Conservation (phyloP, 2,113 vertebrate species). For the Podocnemis expansa region DNA sequence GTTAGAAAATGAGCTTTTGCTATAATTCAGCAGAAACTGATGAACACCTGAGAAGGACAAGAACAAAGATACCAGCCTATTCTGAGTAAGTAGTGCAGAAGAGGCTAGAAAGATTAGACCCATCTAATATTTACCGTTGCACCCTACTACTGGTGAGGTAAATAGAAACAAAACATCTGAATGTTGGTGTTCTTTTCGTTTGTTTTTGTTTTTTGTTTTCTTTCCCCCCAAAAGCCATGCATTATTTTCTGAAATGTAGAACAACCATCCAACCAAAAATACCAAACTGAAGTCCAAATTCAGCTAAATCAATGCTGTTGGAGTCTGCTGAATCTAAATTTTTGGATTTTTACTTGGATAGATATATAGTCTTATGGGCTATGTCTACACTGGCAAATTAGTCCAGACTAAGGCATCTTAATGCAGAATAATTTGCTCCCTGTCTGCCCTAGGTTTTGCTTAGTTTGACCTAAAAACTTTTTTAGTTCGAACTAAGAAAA, state of each 20-base stretch:
- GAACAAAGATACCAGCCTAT: background rate
- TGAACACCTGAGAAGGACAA: background rate
- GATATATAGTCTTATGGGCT: background rate
- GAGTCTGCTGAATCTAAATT: background rate
- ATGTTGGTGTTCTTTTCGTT: no score
- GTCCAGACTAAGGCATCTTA: no score
- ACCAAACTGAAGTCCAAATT: background rate
- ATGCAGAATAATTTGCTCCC: no score
- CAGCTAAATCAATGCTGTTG: background rate
- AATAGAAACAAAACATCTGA: background rate
- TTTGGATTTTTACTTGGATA: background rate
- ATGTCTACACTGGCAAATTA: no score
- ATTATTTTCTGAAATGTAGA: background rate
- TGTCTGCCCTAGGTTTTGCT: no score
- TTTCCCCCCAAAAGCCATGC: background rate
- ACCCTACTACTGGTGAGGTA: background rate
- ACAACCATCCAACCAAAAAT: background rate
- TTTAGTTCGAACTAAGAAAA: no score
- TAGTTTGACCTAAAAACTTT: no score
- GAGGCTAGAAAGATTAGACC: background rate
- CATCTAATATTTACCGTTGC: no score
- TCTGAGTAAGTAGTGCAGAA: background rate
- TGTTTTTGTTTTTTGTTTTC: no score
- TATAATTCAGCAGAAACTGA: background rate
- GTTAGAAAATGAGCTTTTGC: background rate